Conservation (phyloP, 2,113 vertebrate species). For the Daubentonia madagascariensis region DNA sequence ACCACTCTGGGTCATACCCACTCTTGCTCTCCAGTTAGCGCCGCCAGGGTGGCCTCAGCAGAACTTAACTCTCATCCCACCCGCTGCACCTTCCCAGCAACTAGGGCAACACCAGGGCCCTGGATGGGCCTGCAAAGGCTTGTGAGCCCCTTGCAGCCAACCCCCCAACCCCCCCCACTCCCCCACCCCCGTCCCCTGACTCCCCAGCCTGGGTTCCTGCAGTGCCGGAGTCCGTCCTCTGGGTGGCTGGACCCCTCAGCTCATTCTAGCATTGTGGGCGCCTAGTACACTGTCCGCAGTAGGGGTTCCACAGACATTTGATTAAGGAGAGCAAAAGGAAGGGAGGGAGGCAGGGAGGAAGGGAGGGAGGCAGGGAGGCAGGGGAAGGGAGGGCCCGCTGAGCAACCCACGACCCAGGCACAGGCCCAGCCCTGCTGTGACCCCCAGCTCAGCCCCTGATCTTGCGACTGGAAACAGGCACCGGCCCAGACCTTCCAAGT, state of each 20-base stretch:
- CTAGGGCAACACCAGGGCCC: not conserved
- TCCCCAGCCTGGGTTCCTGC: not conserved
- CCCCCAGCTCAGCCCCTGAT: not conserved
- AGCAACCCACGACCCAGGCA: not conserved
- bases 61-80: not conserved
- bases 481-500: not conserved
- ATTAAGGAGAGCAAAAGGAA: not conserved
- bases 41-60: not conserved
- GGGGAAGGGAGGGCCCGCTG: not conserved
- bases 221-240: not conserved
- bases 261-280: not conserved
- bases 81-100: not conserved
- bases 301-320: not conserved
- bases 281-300: not conserved
- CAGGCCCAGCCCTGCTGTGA: not conserved
- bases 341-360: no score
- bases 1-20: not conserved
- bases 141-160: not conserved
- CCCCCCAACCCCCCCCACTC: no score
- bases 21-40: not conserved
- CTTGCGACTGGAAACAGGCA: not conserved
- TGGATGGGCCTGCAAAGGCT: not conserved
- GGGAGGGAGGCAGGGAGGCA: no score
- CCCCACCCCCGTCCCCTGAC: no score
- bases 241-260: not conserved